Evolutionary conservation across 2,888 invertebrate genomes (phyloP).

Genomic region (Oscheius sp.): DNA sequence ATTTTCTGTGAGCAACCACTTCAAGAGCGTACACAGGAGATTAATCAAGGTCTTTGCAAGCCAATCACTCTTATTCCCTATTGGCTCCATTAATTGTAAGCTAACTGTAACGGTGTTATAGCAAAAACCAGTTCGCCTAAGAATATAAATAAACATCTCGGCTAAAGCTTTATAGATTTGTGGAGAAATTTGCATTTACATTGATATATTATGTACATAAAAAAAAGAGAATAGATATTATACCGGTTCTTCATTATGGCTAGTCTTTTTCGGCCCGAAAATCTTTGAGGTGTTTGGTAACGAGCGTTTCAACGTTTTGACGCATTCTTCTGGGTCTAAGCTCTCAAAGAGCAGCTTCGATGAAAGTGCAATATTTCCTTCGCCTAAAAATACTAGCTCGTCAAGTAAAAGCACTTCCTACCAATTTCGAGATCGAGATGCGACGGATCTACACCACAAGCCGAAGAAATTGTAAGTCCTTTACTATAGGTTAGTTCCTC

Average conservation of each 20-base stretch:
- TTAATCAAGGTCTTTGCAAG: background rate
- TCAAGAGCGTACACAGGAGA: background rate
- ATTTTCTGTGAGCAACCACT: constrained; percentile 7
- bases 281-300: constrained; percentile 55
- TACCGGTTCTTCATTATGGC: background rate
- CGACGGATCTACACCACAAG: constrained; percentile 66
- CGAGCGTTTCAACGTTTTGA: constrained; percentile 50
- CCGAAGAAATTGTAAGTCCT: constrained; percentile 61
- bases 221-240: background rate
- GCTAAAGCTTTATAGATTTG: background rate
- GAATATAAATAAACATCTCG: constrained; percentile 23
- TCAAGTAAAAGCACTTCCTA: background rate
- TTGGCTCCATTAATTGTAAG: constrained; percentile 6
- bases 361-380: constrained; percentile 42
- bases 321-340: constrained; percentile 47
- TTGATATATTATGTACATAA: background rate
- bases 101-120: no score
- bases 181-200: background rate
- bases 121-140: no score
- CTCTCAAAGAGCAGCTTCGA: constrained; percentile 46
- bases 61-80: constrained; percentile 1
- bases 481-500: constrained; percentile 65
- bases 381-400: background rate
- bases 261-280: background rate
- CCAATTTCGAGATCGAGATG: constrained; percentile 61